Conservation (phyloP, 2,113 vertebrate genomes). For the Prochilodus magdalenae region DNA sequence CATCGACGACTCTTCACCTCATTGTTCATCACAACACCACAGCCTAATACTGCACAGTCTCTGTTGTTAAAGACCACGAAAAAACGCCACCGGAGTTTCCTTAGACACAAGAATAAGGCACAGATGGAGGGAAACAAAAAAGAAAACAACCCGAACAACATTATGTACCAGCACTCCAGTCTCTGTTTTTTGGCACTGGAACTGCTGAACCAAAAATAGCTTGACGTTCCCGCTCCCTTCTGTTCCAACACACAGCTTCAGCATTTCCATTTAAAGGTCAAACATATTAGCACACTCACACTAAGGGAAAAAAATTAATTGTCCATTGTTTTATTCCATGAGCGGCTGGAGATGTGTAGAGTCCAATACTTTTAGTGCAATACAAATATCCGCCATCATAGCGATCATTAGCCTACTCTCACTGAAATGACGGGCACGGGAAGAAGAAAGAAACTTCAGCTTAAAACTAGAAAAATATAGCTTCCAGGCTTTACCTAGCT, state of each 20-base stretch:
- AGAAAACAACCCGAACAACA: slow-evolving; percentile 1
- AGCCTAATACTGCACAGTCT: slow-evolving; percentile 63
- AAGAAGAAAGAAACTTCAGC: slow-evolving; percentile 20
- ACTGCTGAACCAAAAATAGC: slow-evolving; percentile 49
- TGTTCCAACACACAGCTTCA: slow-evolving; percentile 38
- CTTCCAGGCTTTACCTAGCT: slow-evolving; percentile 41
- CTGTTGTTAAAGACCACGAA: slow-evolving; percentile 34
- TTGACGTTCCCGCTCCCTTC: slow-evolving; percentile 29
- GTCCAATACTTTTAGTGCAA: slow-evolving; percentile 61
- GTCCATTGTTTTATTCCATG: slow-evolving; percentile 50
- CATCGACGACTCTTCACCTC: slow-evolving; percentile 47
- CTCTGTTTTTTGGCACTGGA: slow-evolving; percentile 68
- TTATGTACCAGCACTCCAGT: slow-evolving; percentile 28
- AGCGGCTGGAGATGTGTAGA: slow-evolving; percentile 27
- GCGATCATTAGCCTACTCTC: slow-evolving; percentile 22
- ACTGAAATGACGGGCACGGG: slow-evolving; percentile 4
- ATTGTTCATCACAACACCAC: slow-evolving; percentile 31
- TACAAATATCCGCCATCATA: slow-evolving; percentile 51
- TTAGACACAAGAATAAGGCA: slow-evolving; percentile 77
- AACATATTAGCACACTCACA: slow-evolving; percentile 14
- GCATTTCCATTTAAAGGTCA: slow-evolving; percentile 37
- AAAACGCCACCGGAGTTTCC: slow-evolving; percentile 57
- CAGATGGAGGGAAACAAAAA: slow-evolving; percentile 70
- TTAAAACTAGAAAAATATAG: slow-evolving; percentile 37
- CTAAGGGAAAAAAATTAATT: neutral